These are phyloP conservation scores for Ciona savignyi DNA, from an alignment of 23 tunicate species.

Conservation along the genomic window DNA sequence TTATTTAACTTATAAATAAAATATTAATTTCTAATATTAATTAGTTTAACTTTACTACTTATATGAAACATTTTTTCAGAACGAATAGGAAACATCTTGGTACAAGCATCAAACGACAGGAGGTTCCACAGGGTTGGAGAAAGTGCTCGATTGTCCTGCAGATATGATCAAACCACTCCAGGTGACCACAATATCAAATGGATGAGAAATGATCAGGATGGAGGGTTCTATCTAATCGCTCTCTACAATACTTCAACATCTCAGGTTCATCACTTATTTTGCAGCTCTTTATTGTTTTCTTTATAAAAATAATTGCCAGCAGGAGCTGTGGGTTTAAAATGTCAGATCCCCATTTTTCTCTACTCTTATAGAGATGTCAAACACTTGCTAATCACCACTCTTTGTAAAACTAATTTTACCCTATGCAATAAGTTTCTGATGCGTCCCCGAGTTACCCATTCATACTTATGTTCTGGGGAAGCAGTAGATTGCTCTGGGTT, in stretches of 20 bases:
- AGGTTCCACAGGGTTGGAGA: background rate
- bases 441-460: too few species aligned
- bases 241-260: background rate
- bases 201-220: slow-evolving; percentile 9
- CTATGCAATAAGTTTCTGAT: too few species aligned
- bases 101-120: slow-evolving; percentile 18
- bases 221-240: background rate
- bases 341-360: too few species aligned
- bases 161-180: slow-evolving; percentile 22
- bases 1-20: too few species aligned
- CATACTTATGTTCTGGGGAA: too few species aligned
- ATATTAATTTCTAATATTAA: background rate
- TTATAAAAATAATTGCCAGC: too few species aligned
- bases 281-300: background rate
- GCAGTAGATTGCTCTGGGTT: too few species aligned
- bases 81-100: slow-evolving; percentile 28
- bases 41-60: background rate
- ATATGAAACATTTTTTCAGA: slow-evolving; percentile 4
- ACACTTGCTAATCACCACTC: too few species aligned
- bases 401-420: too few species aligned
- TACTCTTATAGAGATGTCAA: too few species aligned
- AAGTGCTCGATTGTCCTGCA: slow-evolving; percentile 17
- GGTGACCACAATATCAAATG: slow-evolving; percentile 37
- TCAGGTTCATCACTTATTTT: background rate
- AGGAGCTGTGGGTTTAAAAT: too few species aligned